phyloP scores from a whole-genome alignment of 2,797 vertebrate genomes.

The Kryptopterus vitreolus region DNA sequence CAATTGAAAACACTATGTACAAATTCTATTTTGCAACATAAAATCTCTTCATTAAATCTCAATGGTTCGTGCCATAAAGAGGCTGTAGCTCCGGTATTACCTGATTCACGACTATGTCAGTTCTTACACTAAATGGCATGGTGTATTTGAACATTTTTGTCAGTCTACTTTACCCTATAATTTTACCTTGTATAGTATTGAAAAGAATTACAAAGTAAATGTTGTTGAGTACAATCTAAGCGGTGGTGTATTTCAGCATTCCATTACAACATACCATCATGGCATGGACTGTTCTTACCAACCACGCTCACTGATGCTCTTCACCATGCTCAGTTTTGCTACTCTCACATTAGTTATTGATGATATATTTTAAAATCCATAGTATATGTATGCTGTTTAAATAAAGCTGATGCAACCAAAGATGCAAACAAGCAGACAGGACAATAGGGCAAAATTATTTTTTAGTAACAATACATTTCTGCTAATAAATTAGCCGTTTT shows the following conservation, averaged over 20 bases:
- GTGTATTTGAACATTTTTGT: too few species aligned
- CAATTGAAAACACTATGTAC: neutral
- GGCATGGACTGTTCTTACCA: neutral
- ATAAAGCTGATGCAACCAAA: neutral
- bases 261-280: too few species aligned
- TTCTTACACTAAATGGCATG: too few species aligned
- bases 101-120: too few species aligned
- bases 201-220: too few species aligned
- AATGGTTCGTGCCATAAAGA: neutral
- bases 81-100: neutral
- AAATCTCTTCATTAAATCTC: neutral
- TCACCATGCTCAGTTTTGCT: neutral
- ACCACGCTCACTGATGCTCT: neutral
- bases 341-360: neutral
- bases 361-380: neutral
- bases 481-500: too few species aligned
- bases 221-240: too few species aligned
- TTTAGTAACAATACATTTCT: neutral
- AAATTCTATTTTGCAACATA: neutral
- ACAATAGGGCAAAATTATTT: neutral
- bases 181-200: too few species aligned
- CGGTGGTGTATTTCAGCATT: too few species aligned
- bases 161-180: too few species aligned
- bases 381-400: neutral
- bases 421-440: neutral